Base-by-base conservation (phyloP, 2,113 vertebrate species). In the Mus spicilegus region DNA sequence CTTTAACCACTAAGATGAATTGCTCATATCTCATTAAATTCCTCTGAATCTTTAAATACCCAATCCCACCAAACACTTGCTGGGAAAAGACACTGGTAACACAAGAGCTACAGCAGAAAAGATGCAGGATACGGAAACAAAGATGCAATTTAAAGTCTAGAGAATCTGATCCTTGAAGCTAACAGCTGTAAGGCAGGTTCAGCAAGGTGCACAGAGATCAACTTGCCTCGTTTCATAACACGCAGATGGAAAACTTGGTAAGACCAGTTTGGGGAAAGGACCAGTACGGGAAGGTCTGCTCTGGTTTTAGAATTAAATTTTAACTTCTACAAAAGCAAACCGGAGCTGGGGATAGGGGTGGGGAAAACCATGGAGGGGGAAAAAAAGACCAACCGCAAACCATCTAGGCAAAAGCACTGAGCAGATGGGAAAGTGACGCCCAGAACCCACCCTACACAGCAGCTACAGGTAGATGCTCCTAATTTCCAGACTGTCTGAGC, bases 11-110 rank as follows among this genome's bases (percentile, higher is more conserved):
- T 92, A 93, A 54, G 86, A 90, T 76, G 61, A 87, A 96, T 36
- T 97, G 80, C 73, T 94, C n/a, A 1, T 30, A 36, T 82, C 89
- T 95, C 87, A 93, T 93, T 93, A 91, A 95, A 90, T 92, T 89
- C 67, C 39, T 95, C 30, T 82, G 67, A 91, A 87, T 46, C 72
- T 96, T 76, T 90, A 97, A 95, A 94, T 39, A 73, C 46, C 61
- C 85, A 84, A 92, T n/a, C n/a, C 87, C 87, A 94, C 90, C 85
- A 82, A 92, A 75, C 65, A 96, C 77, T 84, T 94, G 28, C 88
- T 69, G 24, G 39, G 17, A 39, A 78, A 22, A 4, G 6, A 11
- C 3, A 28, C 8, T 1, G 9, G 33, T 0, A 61, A 33, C 49
- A 90, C 28, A 65, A 63, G 42, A 73, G 70, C 69, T 91, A 96